phyloP scores from a whole-genome alignment of 1,140 invertebrate species.

The Cotesia vestalis region DNA sequence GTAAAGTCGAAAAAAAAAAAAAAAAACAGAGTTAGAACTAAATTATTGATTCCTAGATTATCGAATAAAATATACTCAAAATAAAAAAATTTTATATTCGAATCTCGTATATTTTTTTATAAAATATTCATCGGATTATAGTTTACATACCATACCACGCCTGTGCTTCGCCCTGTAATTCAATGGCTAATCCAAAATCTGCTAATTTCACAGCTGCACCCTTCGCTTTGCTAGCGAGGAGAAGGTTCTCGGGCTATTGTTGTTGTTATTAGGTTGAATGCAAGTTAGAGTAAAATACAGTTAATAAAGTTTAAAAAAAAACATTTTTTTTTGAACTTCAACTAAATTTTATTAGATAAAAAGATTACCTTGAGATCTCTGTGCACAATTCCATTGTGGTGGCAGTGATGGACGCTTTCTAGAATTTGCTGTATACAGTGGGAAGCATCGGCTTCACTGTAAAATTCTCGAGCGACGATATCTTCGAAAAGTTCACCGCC shows the following conservation, averaged over 20 bases:
- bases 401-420: constrained; percentile 99
- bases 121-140: constrained; percentile 28
- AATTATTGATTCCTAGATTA: too few species aligned
- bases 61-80: not conserved
- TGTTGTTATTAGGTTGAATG: constrained; percentile 8
- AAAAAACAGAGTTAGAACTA: too few species aligned
- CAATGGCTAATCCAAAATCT: constrained; percentile 99
- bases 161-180: constrained; percentile 98
- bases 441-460: constrained; percentile 99
- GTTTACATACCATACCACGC: constrained; percentile 94
- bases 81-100: not conserved
- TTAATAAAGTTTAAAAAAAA: not conserved
- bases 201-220: constrained; percentile 99
- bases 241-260: constrained; percentile 94
- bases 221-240: constrained; percentile 98
- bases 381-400: constrained; percentile 97
- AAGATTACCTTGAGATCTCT: constrained; percentile 89
- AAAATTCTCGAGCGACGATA: constrained; percentile 99
- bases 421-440: constrained; percentile 99
- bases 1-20: not conserved
- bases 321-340: not conserved
- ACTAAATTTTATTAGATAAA: constrained; percentile 11
- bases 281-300: constrained; percentile 9
- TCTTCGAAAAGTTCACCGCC: constrained; percentile 99
- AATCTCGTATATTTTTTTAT: not conserved